These are phyloP conservation scores for Leptatherina wallacei DNA, from an alignment of 2,797 vertebrate species.

Conservation along the genomic window DNA sequence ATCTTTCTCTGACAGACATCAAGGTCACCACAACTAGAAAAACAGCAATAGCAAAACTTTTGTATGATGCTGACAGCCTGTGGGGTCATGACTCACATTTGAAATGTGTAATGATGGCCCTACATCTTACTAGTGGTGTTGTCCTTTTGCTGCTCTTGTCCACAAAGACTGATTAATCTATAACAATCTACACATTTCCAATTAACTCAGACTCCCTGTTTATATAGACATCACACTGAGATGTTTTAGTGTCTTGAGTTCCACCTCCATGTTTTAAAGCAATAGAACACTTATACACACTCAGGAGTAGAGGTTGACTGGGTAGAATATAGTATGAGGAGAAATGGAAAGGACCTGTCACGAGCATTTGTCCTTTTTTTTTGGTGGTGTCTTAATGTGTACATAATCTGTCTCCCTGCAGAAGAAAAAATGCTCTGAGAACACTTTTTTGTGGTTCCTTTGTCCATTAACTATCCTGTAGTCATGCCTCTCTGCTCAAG, in stretches of 20 bases:
- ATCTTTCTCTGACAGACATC: background rate
- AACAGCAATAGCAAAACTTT: background rate
- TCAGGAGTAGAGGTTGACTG: background rate
- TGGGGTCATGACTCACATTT: background rate
- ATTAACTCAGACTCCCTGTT: background rate
- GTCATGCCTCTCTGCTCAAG: slow-evolving; percentile 69
- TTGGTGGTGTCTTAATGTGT: slow-evolving; percentile 54
- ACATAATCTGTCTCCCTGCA: slow-evolving; percentile 54
- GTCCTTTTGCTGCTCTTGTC: background rate
- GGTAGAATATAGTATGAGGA: slow-evolving; percentile 2
- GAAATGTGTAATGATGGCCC: background rate
- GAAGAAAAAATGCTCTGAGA: slow-evolving; percentile 39
- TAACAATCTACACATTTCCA: too few relatives aligned
- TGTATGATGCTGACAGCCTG: background rate
- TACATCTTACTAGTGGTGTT: background rate
- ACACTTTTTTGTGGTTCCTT: slow-evolving; percentile 44
- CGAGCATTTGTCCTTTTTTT: slow-evolving; percentile 18
- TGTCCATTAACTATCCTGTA: slow-evolving; percentile 70
- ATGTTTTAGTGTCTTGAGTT: background rate
- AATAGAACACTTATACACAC: background rate
- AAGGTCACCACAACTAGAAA: background rate
- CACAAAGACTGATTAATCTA: background rate
- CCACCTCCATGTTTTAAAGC: background rate
- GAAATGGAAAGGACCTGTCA: slow-evolving; percentile 27
- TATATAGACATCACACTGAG: background rate